Evolutionary conservation across 2,797 vertebrate species (phyloP).

Genomic region (Amniataba percoides): DNA sequence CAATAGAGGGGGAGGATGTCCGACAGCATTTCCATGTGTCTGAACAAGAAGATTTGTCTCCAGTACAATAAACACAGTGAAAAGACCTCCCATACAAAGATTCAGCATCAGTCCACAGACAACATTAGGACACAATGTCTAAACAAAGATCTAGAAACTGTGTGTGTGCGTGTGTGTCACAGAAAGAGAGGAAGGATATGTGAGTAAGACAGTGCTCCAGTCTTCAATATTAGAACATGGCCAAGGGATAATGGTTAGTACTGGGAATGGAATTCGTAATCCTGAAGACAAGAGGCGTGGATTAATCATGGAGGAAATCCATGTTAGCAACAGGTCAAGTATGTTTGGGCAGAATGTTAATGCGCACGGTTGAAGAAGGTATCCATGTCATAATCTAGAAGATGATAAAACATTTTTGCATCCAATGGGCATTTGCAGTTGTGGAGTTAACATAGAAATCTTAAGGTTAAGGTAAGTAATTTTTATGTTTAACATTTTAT

Average conservation of each 20-base stretch:
- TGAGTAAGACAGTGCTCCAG: constrained; percentile 30
- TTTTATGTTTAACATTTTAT: no score
- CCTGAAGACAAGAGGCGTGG: constrained; percentile 69
- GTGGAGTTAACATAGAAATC: background rate
- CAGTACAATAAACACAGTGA: constrained; percentile 5
- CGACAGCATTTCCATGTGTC: background rate
- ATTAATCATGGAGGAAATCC: constrained; percentile 76
- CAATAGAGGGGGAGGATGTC: background rate
- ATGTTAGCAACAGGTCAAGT: constrained; percentile 65
- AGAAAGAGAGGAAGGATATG: constrained; percentile 3
- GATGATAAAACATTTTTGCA: background rate
- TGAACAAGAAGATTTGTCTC: constrained; percentile 27
- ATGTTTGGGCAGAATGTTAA: constrained; percentile 67
- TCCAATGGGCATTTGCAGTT: background rate
- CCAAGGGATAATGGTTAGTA: constrained; percentile 67
- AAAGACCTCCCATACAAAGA: background rate
- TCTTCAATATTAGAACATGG: constrained; percentile 73
- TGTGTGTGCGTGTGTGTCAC: background rate
- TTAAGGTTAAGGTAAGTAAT: no score
- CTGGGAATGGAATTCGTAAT: constrained; percentile 80
- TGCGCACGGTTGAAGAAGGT: constrained; percentile 57
- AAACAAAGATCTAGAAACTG: constrained; percentile 7
- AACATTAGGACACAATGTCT: constrained; percentile 30
- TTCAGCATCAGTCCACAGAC: constrained; percentile 32
- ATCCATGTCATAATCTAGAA: constrained; percentile 22